Evolutionary conservation across 2,113 vertebrate genomes (phyloP), one percentile per base, ranked within the genome.

Genomic region (Geococcyx californianus): DNA sequence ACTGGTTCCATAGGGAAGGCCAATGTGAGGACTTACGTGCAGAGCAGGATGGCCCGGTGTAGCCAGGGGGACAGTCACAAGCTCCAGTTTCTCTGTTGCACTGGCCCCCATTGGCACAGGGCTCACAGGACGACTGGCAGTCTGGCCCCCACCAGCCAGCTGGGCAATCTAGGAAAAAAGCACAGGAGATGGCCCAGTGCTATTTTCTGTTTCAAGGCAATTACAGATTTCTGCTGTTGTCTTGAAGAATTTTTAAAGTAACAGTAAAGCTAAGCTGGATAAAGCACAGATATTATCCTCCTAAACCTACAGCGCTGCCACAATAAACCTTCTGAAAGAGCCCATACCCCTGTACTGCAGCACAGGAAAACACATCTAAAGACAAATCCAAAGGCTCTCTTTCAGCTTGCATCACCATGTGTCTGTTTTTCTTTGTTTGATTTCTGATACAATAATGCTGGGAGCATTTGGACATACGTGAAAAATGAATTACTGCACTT

Each of bases 61-160:
- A 98, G 63, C 97, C 98, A 6, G 97, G 90, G 47, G 68, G 51
- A 55, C 97, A 99, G 44, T 98, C 95, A 13, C 97, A 98, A 62
- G 78, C 87, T 54, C 98, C 98, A 11, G 96, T 97, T 86, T 95
- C 77, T 86, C 94, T 96, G 86, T 98, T 97, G 84, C 97, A 98
- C 51, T 84, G 96, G 44, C 97, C 97, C 83, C 96, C 90, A 1
- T 98, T 98, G 77, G 97, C 84, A 16, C 98, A 98, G 52, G 73
- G 56, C 60, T 94, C 76, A 31, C 98, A 98, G 28, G 73, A 69
- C 25, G 91, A 97, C 60, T 89, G 96, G 82, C 98, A 98, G 93
- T 95, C 89, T 63, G 96, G 70, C 75, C 98, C 98, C 98, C 98
- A 98, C 70, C 81, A 87, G 63, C 97, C 97, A 7, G 96, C 78